phyloP scores from a whole-genome alignment of 2,888 invertebrate species.

The Bombylius discolor region DNA sequence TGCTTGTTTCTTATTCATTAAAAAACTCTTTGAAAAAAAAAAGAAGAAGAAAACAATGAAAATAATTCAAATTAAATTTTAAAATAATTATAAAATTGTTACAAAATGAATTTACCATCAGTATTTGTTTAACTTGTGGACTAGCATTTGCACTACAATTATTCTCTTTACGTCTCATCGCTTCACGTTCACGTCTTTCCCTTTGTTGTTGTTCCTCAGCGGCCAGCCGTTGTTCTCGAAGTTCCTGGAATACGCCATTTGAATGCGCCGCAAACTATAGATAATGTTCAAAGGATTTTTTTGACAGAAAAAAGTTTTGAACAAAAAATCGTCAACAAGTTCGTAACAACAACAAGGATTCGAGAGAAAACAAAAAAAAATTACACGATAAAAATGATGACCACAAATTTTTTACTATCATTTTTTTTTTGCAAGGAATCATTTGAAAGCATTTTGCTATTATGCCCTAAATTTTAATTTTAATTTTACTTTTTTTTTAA shows the following conservation, averaged over 20 bases:
- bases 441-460: too few species aligned
- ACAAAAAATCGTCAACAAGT: constrained; percentile 1
- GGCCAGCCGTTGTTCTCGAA: constrained; percentile 80
- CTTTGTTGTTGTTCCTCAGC: constrained; percentile 63
- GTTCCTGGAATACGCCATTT: constrained; percentile 48
- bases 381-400: too few species aligned
- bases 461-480: too few species aligned
- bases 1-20: constrained; percentile 68
- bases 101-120: constrained; percentile 51
- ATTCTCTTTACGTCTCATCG: constrained; percentile 84
- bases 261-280: constrained; percentile 38
- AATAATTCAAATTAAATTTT: too few species aligned
- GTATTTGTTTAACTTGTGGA: constrained; percentile 88
- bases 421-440: too few species aligned
- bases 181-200: constrained; percentile 66
- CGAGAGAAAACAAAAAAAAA: too few species aligned
- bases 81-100: too few species aligned
- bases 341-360: background rate
- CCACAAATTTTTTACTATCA: too few species aligned
- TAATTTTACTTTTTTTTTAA: too few species aligned
- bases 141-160: constrained; percentile 95
- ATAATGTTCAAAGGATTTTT: constrained; percentile 27
- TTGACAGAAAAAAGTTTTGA: constrained; percentile 19
- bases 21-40: constrained; percentile 46
- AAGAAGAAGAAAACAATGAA: too few species aligned